Base-by-base conservation (phyloP, 2,113 vertebrate species). In the Colius striatus region DNA sequence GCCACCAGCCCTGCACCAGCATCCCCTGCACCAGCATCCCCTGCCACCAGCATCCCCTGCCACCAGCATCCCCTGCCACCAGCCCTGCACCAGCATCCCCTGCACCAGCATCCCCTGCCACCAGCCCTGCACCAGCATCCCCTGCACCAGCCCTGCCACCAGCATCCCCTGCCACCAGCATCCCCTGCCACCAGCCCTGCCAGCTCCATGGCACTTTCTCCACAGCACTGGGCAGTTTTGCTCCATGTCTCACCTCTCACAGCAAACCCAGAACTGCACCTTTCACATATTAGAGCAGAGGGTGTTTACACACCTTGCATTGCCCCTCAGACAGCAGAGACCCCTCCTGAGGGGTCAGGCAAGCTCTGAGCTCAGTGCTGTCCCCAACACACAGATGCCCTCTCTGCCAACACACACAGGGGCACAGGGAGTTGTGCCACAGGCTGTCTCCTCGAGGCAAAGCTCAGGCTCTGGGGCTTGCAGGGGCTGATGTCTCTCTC, bases 221-320 rank as follows among this genome's bases (percentile, higher is more conserved):
- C 73, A 7, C n/a, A 5, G 19, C 1, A 9, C 38, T 19, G 10
- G 7, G 80, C n/a, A 14, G 6, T 4, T 21, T 10, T 16, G 23
- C 72, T 43, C 16, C 1, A 0, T 0, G 43, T 27, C 66, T 74
- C 88, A 2, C 5, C 29, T 13, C 47, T 9, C 25, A 1, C 30
- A 3, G 77, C 0, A 5, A 20, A 32, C 9, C 0, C 30, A 27
- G 48, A 34, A 19, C 4, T 6, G 0, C 3, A 1, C 25, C 34
- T 20, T 18, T 19, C 48, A 2, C 43, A 1, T 22, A 1, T 2
- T 6, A 18, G 36, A 58, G 54, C 32, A 27, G 81, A 32, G 14
- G 12, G 2, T 2, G 20, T 22, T 25, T 4, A 11, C 58, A 3
- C 1, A 26, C 23, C 66, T 20, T 27, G 62, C 30, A 13, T 47